These are phyloP conservation scores for Amyelois transitella DNA, from an alignment of 1,140 invertebrate species.

Conservation along the genomic window DNA sequence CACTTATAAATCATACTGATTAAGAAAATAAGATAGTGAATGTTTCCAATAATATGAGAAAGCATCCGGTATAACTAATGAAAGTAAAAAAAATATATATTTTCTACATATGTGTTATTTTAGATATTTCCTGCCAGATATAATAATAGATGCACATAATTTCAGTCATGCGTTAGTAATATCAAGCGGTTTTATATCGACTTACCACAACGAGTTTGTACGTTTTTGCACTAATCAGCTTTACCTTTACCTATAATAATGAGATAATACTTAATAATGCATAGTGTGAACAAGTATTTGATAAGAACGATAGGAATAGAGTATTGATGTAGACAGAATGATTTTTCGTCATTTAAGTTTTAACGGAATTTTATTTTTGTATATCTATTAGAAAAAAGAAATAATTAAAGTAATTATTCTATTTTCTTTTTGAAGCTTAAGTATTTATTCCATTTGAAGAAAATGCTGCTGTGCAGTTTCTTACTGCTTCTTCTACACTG, in stretches of 20 bases:
- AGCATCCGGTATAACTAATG: no score
- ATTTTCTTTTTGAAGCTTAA: no score
- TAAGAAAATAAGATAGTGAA: no score
- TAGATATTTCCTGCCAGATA: constrained; percentile 30
- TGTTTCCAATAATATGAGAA: no score
- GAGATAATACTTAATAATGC: constrained; percentile 12
- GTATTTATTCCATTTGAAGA: no score
- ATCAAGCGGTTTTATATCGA: constrained; percentile 1
- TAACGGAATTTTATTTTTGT: not conserved
- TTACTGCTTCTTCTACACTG: no score
- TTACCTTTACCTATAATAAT: constrained; percentile 66
- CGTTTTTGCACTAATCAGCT: constrained; percentile 45
- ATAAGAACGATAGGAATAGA: not conserved
- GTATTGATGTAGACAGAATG: not conserved
- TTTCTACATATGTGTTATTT: no score
- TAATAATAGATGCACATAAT: constrained; percentile 9
- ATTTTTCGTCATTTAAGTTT: not conserved
- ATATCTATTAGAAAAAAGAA: no score
- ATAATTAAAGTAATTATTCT: no score
- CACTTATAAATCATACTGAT: no score
- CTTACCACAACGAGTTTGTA: constrained; percentile 24
- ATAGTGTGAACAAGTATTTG: constrained; percentile 8
- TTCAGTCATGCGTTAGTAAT: constrained; percentile 4
- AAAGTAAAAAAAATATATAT: no score
- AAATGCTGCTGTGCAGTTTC: not conserved